A percentile compares a stretch with the other conserved stretches of the same genome.
Evolutionary conservation across 1,140 invertebrate genomes (phyloP).

Genomic region (Doryteuthis pealeii): DNA sequence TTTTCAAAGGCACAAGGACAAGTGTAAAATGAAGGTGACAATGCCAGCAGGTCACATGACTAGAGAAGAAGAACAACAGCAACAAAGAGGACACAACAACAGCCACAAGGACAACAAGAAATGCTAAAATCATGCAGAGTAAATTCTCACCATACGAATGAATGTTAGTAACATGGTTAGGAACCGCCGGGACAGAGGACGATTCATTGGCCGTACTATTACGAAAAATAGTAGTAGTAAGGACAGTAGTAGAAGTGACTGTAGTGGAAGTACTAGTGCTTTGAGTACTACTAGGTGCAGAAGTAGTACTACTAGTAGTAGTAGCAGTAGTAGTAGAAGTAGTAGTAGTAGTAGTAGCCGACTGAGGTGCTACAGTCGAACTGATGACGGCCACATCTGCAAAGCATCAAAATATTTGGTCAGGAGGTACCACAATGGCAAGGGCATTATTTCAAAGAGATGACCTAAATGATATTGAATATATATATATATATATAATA

Average conservation of each 20-base stretch:
- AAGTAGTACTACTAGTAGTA: slow-evolving; percentile 16
- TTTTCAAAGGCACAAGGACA: too few relatives aligned
- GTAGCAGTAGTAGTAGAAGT: slow-evolving; percentile 16
- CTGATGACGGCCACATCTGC: not conserved
- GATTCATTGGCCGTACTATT: not conserved
- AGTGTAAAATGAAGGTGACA: too few relatives aligned
- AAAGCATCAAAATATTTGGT: slow-evolving; percentile 6
- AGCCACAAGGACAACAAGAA: too few relatives aligned
- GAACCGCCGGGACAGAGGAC: not conserved
- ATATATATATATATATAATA: slow-evolving; percentile 4
- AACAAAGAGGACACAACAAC: too few relatives aligned
- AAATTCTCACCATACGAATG: slow-evolving; percentile 5
- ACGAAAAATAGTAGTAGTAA: slow-evolving; percentile 18
- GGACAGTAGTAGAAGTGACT: slow-evolving; percentile 15
- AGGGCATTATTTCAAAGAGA: too few relatives aligned
- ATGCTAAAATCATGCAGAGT: not conserved
- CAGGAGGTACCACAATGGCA: too few relatives aligned
- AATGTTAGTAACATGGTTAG: slow-evolving; percentile 7
- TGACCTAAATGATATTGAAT: not conserved
- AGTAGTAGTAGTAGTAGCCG: slow-evolving; percentile 2
- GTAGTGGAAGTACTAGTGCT: slow-evolving; percentile 16
- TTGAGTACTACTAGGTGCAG: slow-evolving; percentile 18
- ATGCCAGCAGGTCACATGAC: too few relatives aligned
- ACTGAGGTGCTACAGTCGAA: not conserved
- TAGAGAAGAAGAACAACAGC: too few relatives aligned